Conservation (phyloP, 2,888 invertebrate genomes). For the Dasysyrphus albostriatus region DNA sequence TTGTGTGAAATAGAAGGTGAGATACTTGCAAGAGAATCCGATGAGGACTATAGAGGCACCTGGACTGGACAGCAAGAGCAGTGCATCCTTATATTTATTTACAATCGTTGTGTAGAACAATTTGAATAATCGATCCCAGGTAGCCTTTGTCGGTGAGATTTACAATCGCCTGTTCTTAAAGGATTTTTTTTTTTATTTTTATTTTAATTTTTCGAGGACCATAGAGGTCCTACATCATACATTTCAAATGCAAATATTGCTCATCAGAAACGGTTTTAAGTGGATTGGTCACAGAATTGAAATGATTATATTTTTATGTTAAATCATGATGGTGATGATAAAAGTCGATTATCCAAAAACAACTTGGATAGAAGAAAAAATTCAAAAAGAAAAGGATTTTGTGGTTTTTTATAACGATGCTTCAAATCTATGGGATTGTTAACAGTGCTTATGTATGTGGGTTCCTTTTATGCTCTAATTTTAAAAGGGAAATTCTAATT, state of each 20-base stretch:
- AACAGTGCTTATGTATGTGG: constrained; percentile 10
- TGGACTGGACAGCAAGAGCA: constrained; percentile 55
- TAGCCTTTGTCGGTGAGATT: constrained; percentile 71
- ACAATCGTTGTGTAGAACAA: constrained; percentile 74
- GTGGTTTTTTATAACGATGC: constrained; percentile 35
- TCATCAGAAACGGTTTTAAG: constrained; percentile 55
- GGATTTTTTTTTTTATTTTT: background rate
- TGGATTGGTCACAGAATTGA: constrained; percentile 72
- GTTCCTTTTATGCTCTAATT: constrained; percentile 2
- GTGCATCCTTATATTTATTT: constrained; percentile 70
- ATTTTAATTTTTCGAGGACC: background rate
- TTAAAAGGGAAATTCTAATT: background rate
- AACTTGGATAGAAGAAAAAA: background rate
- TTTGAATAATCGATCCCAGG: constrained; percentile 75
- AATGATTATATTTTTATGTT: constrained; percentile 66
- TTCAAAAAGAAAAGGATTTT: constrained; percentile 49
- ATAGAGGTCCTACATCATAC: constrained; percentile 22
- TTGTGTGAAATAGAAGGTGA: constrained; percentile 75
- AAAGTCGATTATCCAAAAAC: constrained; percentile 41
- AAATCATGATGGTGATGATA: constrained; percentile 52
- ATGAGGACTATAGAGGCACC: constrained; percentile 53
- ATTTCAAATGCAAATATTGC: constrained; percentile 49
- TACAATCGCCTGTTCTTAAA: constrained; percentile 9
- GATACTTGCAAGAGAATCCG: constrained; percentile 27
- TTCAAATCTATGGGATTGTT: constrained; percentile 35